Percentiles rank a stretch among this genome's conserved stretches.
Evolutionary conservation across 1,140 invertebrate genomes (phyloP).

Genomic region (Diploscapter pachys): DNA sequence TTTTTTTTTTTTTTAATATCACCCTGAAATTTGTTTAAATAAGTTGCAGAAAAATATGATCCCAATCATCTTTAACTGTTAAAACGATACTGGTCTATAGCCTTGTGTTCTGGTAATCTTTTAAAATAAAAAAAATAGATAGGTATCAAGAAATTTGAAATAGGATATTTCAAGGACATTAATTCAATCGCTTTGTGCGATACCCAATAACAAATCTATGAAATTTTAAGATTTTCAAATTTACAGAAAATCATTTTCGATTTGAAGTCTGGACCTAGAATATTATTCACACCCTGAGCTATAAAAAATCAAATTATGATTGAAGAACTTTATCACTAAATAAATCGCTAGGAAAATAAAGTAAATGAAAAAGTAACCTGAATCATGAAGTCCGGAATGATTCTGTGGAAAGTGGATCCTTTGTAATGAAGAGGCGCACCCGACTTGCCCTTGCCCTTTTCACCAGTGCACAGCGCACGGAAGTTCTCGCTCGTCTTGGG

Average conservation of each 20-base stretch:
- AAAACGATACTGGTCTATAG: no score
- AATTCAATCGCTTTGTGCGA: no score
- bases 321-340: no score
- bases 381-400: conserved; percentile 64
- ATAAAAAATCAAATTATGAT: not conserved
- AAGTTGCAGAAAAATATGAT: no score
- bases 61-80: no score
- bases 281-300: not conserved
- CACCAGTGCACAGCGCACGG: conserved; percentile 66
- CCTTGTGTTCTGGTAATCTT: no score
- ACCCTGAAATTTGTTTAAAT: not conserved
- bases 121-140: no score
- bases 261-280: not conserved
- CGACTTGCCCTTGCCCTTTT: conserved; percentile 42
- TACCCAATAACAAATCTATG: no score
- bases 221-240: no score
- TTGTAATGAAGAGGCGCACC: conserved; percentile 42
- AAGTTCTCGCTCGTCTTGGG: conserved; percentile 94
- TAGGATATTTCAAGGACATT: no score
- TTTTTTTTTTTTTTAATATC: conserved; percentile 3
- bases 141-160: no score
- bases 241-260: no score
- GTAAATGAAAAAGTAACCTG: conserved; percentile 64
- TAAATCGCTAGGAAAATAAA: not conserved
- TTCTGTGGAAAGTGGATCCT: conserved; percentile 62